A percentile compares a stretch with the other conserved stretches of the same genome.
These are phyloP conservation scores for Tetheella fluctuosa DNA, from an alignment of 2,888 invertebrate species.

Conservation along the genomic window DNA sequence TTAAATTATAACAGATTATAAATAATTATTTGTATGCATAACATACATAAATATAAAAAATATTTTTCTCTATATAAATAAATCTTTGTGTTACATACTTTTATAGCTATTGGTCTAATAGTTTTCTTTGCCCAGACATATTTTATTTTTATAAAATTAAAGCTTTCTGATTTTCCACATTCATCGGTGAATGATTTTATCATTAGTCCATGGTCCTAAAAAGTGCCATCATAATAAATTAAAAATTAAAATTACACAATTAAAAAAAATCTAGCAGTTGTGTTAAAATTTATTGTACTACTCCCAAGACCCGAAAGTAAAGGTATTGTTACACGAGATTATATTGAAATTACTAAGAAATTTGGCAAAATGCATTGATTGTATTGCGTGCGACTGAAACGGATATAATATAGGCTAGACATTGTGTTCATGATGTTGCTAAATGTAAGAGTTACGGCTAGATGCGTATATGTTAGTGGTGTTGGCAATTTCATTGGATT, in stretches of 20 bases:
- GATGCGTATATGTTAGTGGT: neutral
- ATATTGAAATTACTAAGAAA: neutral
- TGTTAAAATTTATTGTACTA: too few relatives aligned
- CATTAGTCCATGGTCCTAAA: too few relatives aligned
- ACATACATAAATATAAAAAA: too few relatives aligned
- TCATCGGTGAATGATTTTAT: too few relatives aligned
- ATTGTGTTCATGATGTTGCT: constrained; percentile 6
- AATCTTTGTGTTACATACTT: neutral
- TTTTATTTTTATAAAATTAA: neutral
- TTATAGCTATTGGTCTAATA: neutral
- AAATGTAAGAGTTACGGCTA: neutral
- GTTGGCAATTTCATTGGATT: neutral
- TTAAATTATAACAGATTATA: neutral
- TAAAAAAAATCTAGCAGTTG: too few relatives aligned
- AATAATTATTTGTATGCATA: neutral
- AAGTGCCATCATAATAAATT: too few relatives aligned
- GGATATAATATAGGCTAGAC: neutral
- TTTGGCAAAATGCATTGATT: neutral
- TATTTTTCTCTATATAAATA: neutral
- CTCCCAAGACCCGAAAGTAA: neutral
- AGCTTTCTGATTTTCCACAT: too few relatives aligned
- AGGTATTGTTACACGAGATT: neutral
- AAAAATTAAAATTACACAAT: too few relatives aligned
- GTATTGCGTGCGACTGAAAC: neutral
- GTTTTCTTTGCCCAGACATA: neutral